Evolutionary conservation across 1,140 invertebrate genomes (phyloP), one percentile per base, ranked within the genome.

Genomic region (Brachionus rubens): DNA sequence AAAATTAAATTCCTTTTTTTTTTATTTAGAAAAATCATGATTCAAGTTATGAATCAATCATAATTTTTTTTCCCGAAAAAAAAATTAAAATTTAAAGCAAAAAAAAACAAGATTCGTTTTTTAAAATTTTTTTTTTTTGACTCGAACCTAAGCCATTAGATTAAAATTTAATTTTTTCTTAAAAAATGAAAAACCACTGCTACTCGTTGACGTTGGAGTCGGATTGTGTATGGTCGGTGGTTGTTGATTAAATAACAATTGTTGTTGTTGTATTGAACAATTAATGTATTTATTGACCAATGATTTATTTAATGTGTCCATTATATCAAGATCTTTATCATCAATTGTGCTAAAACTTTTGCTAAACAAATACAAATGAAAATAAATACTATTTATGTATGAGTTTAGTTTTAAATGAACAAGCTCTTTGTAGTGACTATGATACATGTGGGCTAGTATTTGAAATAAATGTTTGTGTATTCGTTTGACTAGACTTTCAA

Each of bases 361-460:
- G 24, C 43, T 28, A 54, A 72, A 72, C 68, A 72, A 41, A 54
- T 50, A 54, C 28, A 72, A 72, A 54, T 72, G 68, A 50, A 72
- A 50, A 54, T 72, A 72, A 54, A 72, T 54, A 72, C 68, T 72
- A 28, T 76, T 52, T 14, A 67, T 30, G 21, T 36, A 52, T 81
- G 92, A 89, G 87, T 96, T 93, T 80, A 97, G 88, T 80, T 91
- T 91, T 82, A 98, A 89, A 79, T 93, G 88, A 80, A 92, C 91
- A 80, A 97, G 90, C 87, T 96, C 92, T 86, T 91, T 89, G 87
- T 96, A 97, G 89, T 98, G 96, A 86, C 91, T 91, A 86, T 96
- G 93, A 87, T 98, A 98, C 82, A 98, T 89, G 87, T 98, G 95
- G 82, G 94, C 93, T 88, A 98, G 88, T 81, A 98, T 93, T 86